These are phyloP conservation scores for Malaclemys terrapin DNA, from an alignment of 2,113 vertebrate species.

Conservation along the genomic window DNA sequence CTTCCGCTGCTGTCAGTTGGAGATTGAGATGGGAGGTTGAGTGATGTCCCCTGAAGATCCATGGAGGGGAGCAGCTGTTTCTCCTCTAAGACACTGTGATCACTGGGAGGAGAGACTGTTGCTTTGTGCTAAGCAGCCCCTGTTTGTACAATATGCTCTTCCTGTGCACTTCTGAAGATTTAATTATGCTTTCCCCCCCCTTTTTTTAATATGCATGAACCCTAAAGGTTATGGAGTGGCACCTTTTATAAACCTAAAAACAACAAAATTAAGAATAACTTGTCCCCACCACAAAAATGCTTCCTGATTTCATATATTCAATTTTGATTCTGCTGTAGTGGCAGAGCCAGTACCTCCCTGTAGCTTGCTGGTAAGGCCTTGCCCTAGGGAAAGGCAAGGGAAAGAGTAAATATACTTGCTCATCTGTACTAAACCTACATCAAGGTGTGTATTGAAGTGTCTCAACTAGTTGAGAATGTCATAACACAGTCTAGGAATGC, in stretches of 20 bases:
- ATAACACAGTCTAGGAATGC: not conserved
- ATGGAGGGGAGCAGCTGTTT: not conserved
- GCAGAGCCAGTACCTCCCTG: not conserved
- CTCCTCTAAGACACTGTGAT: not conserved
- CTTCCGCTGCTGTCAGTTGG: not conserved
- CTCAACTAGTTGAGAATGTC: conserved; percentile 30
- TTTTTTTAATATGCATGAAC: not conserved
- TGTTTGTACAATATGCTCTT: not conserved
- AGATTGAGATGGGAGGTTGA: not conserved
- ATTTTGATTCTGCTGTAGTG: not conserved
- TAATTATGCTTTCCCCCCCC: not conserved
- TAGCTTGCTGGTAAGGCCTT: not conserved
- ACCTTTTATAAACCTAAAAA: not conserved
- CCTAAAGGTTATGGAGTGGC: not conserved
- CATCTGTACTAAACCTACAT: not conserved
- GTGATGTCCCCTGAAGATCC: no score
- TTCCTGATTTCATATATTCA: not conserved
- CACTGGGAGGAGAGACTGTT: not conserved
- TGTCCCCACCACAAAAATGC: not conserved
- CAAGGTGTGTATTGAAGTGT: conserved; percentile 23
- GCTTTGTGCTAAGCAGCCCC: not conserved
- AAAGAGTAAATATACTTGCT: not conserved
- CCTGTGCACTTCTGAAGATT: not conserved
- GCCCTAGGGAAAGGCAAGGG: not conserved
- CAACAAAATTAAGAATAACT: not conserved